Evolutionary conservation across 2,888 invertebrate species (phyloP), one percentile per base, ranked within the genome.

Genomic region (Synanthedon andrenaeformis): DNA sequence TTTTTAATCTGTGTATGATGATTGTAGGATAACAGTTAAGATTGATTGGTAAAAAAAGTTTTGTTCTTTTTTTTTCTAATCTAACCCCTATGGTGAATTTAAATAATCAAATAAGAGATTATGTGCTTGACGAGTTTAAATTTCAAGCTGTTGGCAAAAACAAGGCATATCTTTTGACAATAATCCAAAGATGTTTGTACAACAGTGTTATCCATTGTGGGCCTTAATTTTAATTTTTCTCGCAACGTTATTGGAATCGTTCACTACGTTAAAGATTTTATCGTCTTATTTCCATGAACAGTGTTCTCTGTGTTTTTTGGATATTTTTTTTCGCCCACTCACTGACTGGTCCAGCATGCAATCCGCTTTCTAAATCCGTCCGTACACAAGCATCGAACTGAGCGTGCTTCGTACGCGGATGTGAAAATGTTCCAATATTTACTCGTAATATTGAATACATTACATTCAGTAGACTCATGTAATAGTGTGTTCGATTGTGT

Each of bases 351-450:
- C 76, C 73, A 71, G 72, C 76, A 70, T 66, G 77, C 77, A 66
- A 66, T 70, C 75, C 78, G 83, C 86, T 86, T 86, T 86, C 86
- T 85, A 86, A 71, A 79, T 71, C 72, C 68, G 67, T 71, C 72
- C 68, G 67, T 66, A 70, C 71, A 67, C 66, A 67, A 67, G 63
- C 62, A 67, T 56, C 58, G 58, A 55, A 58, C 59, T 63, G 70
- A 77, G 83, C 82, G 82, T 83, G 84, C 70, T 73, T 64, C 64
- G 63, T 65, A 79, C 73, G 69, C 86, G 86, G 86, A 85, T 83
- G 69, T 79, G 69, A 69, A 62, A 64, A 69, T 61, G 62, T 60
- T 66, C 62, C 64, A 59, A 70, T 67, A 64, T 65, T 62, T 52
- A 57, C 51, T 55, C 64, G 66, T 67, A 23, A 67, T 64, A 67